Percentiles rank a stretch among this genome's conserved stretches.
phyloP scores from a whole-genome alignment of 2,797 vertebrate species.

The Aulostomus chinensis region DNA sequence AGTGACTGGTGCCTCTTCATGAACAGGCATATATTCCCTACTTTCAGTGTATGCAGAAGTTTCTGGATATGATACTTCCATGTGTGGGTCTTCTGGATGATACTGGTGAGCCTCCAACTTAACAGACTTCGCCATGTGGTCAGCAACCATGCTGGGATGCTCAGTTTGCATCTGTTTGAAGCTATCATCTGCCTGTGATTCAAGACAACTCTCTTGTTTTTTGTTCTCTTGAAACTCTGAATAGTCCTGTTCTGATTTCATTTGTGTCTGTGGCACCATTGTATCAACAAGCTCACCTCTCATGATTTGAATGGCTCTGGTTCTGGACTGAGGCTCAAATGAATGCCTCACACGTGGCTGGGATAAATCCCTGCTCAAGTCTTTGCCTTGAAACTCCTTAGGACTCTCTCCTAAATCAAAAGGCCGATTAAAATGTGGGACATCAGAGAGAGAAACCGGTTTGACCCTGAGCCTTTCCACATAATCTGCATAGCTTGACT shows the following conservation, averaged over 20 bases:
- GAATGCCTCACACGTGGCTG: constrained; percentile 65
- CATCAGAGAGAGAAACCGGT: constrained; percentile 65
- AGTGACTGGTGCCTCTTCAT: constrained; percentile 17
- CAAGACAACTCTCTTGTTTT: constrained; percentile 10
- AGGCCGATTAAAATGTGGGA: constrained; percentile 58
- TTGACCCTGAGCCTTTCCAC: constrained; percentile 75
- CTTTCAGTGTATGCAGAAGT: constrained; percentile 22
- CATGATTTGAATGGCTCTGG: constrained; percentile 73
- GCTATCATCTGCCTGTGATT: constrained; percentile 22
- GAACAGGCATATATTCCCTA: constrained; percentile 19
- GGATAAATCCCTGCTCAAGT: constrained; percentile 35
- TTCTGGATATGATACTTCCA: constrained; percentile 40
- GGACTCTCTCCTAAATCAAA: constrained; percentile 60
- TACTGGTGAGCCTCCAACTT: constrained; percentile 37
- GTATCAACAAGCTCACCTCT: constrained; percentile 71
- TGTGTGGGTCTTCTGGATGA: constrained; percentile 37
- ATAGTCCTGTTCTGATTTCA: neutral
- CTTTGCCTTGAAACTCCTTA: constrained; percentile 57
- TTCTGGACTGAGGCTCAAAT: constrained; percentile 77
- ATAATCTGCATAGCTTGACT: constrained; percentile 75
- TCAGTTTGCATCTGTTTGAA: constrained; percentile 25
- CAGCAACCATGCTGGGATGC: constrained; percentile 21
- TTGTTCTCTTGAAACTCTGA: constrained; percentile 27
- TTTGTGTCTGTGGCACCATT: constrained; percentile 7
- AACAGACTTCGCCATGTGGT: constrained; percentile 16